Evolutionary conservation across 2,113 vertebrate species (phyloP).

Genomic region (Syrrhaptes paradoxus): DNA sequence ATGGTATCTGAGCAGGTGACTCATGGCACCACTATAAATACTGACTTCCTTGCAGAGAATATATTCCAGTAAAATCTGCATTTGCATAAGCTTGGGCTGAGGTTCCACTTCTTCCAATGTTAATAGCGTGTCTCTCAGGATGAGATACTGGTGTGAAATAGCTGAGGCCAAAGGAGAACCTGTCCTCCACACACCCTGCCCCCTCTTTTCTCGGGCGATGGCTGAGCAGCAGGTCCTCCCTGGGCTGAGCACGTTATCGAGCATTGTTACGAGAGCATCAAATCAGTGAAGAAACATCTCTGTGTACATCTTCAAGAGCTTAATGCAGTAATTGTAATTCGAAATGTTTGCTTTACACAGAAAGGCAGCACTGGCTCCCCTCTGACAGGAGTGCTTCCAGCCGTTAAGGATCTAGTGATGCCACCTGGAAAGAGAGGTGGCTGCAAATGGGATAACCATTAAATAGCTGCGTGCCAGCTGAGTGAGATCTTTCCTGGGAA

Average conservation of each 20-base stretch:
- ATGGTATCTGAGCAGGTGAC: slow-evolving; percentile 8
- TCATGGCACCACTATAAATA: slow-evolving; percentile 22
- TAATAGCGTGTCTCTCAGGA: neutral
- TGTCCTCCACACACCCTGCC: neutral
- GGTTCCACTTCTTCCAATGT: neutral
- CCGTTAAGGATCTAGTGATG: slow-evolving; percentile 12
- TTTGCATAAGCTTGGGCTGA: neutral
- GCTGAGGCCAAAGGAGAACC: neutral
- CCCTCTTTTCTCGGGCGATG: neutral
- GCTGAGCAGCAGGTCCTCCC: neutral
- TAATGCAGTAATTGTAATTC: neutral
- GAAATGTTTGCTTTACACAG: neutral
- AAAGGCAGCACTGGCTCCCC: neutral
- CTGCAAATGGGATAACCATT: slow-evolving; percentile 35
- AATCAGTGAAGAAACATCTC: neutral
- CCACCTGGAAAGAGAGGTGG: slow-evolving; percentile 32
- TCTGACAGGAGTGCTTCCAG: slow-evolving; percentile 25
- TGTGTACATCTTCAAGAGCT: neutral
- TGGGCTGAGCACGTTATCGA: rapidly evolving
- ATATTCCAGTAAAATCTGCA: neutral
- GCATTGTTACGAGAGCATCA: neutral
- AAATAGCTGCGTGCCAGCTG: slow-evolving; percentile 22
- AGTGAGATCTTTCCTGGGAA: slow-evolving; percentile 2
- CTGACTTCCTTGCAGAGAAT: neutral
- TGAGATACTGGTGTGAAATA: neutral